These are phyloP conservation scores for Beroe forskalii DNA, from an alignment of 37 sponge, comb jelly and placozoan species.

Conservation along the genomic window DNA sequence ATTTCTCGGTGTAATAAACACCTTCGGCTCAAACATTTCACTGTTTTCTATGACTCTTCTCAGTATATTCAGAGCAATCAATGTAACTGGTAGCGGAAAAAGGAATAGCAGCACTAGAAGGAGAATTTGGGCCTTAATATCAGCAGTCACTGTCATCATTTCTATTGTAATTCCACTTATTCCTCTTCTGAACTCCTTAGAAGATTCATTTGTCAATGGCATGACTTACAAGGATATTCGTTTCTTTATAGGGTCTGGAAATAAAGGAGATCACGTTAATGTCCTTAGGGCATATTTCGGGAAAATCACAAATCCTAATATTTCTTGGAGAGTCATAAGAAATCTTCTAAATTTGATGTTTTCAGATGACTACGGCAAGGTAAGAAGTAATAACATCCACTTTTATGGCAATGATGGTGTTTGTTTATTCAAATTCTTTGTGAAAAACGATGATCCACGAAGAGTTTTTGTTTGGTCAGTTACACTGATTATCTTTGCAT, in stretches of 20 bases:
- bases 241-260: not conserved
- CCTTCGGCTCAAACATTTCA: not conserved
- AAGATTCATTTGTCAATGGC: not conserved
- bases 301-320: not conserved
- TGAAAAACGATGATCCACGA: not conserved
- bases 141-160: not conserved
- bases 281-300: not conserved
- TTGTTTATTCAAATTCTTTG: constrained; percentile 11
- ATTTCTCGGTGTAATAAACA: constrained; percentile 2
- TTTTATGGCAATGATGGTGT: constrained; percentile 16
- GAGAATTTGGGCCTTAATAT: not conserved
- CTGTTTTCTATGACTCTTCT: constrained; percentile 15
- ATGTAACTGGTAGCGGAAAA: no score
- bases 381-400: not conserved
- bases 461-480: not conserved
- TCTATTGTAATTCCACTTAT: not conserved
- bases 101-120: not conserved
- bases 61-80: not conserved
- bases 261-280: not conserved
- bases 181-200: not conserved
- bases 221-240: not conserved
- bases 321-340: not conserved
- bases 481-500: not conserved
- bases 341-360: not conserved
- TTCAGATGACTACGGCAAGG: not conserved